These are phyloP conservation scores for Spodoptera exigua DNA, from an alignment of 2,888 invertebrate species.

Conservation along the genomic window DNA sequence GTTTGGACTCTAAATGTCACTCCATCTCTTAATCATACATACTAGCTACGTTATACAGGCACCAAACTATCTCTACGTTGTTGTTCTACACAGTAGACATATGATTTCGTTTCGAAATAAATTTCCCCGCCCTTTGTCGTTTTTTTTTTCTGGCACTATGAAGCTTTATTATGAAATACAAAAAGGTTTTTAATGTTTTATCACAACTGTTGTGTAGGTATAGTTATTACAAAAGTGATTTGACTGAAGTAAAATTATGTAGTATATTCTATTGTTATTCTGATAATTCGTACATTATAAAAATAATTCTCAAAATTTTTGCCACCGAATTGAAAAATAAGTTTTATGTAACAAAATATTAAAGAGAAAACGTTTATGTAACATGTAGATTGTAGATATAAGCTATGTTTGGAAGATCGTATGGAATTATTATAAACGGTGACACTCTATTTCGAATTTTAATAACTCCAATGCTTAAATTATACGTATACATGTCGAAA, in stretches of 20 bases:
- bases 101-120: conserved; percentile 88
- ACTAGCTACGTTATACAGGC: conserved; percentile 71
- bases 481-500: conserved; percentile 84
- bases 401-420: conserved; percentile 55
- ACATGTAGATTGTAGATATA: conserved; percentile 13
- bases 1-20: conserved; percentile 38
- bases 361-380: conserved; percentile 45
- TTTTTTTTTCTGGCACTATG: conserved; percentile 66
- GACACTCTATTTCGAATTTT: conserved; percentile 84
- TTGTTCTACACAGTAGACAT: conserved; percentile 89
- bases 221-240: conserved; percentile 38
- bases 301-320: conserved; percentile 42
- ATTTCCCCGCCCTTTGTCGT: conserved; percentile 75
- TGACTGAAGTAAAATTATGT: conserved; percentile 34
- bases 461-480: conserved; percentile 76
- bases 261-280: conserved; percentile 30
- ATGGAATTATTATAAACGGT: conserved; percentile 69
- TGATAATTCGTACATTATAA: conserved; percentile 44
- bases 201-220: conserved; percentile 50
- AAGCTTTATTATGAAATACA: conserved; percentile 57
- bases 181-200: conserved; percentile 52
- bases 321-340: conserved; percentile 58
- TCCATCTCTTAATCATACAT: conserved; percentile 60
- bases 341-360: conserved; percentile 41
- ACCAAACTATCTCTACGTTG: conserved; percentile 80